Conservation (phyloP, 1,140 invertebrate species). For the Cylas formicarius region DNA sequence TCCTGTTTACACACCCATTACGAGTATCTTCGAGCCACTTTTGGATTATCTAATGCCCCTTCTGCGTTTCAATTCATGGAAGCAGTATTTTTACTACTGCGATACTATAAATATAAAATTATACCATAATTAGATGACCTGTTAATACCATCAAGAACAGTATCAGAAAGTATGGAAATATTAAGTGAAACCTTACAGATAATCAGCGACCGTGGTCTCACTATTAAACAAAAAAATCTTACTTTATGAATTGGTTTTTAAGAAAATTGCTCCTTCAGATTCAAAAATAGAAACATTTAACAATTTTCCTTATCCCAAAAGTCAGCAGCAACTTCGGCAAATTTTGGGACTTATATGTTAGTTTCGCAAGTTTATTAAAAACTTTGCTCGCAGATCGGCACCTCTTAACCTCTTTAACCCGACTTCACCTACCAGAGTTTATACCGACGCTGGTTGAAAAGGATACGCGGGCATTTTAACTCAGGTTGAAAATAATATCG, state of each 20-base stretch:
- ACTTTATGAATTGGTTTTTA: background rate
- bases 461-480: no score
- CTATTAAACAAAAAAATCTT: background rate
- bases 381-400: background rate
- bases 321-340: background rate
- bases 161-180: background rate
- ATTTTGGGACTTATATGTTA: background rate
- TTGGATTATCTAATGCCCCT: conserved; percentile 5
- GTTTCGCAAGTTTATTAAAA: background rate
- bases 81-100: background rate
- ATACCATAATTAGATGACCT: conserved; percentile 3
- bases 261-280: background rate
- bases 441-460: no score
- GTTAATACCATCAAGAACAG: background rate
- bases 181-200: background rate
- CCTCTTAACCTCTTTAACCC: no score
- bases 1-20: no score
- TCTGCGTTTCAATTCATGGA: conserved; percentile 1
- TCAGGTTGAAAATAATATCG: no score
- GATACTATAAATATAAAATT: background rate
- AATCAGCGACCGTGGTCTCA: background rate
- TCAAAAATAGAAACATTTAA: background rate
- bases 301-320: background rate
- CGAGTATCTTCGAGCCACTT: background rate
- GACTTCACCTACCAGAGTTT: no score